A percentile compares a stretch with the other conserved stretches of the same genome.
phyloP scores from a whole-genome alignment of 2,113 vertebrate species.

The Myanophis thanlyinensis region DNA sequence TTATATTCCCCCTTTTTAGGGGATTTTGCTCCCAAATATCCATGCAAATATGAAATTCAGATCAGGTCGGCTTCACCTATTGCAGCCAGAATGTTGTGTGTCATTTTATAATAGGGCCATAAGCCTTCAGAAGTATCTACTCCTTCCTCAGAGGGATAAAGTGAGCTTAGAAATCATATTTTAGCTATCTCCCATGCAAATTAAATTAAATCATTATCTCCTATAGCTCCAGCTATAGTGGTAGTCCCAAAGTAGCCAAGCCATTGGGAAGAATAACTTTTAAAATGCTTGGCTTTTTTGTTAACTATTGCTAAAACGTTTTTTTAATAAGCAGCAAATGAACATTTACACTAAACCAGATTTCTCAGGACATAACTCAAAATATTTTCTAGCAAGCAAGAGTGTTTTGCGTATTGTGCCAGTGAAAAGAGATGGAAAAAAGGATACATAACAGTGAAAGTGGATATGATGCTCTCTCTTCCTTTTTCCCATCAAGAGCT shows the following conservation, averaged over 20 bases:
- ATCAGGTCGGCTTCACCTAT: neutral
- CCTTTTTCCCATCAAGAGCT: neutral
- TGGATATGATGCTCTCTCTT: neutral
- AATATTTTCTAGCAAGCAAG: neutral
- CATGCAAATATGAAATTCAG: neutral
- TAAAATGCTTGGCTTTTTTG: neutral
- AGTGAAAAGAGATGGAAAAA: neutral
- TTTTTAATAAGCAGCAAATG: neutral
- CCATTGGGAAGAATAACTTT: neutral
- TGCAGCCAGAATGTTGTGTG: neutral
- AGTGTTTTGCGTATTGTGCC: neutral
- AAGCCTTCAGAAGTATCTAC: neutral
- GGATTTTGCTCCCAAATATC: neutral
- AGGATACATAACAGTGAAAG: neutral
- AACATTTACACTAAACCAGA: neutral
- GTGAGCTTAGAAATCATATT: neutral
- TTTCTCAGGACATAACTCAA: slow-evolving; percentile 9
- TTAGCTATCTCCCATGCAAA: neutral
- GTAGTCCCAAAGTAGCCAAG: neutral
- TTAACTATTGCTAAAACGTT: neutral
- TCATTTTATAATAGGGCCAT: neutral
- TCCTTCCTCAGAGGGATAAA: neutral
- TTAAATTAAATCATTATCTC: neutral
- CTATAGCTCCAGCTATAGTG: neutral
- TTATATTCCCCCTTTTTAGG: neutral